Conservation (phyloP, 2,113 vertebrate species). For the Acrocephalus arundinaceus region DNA sequence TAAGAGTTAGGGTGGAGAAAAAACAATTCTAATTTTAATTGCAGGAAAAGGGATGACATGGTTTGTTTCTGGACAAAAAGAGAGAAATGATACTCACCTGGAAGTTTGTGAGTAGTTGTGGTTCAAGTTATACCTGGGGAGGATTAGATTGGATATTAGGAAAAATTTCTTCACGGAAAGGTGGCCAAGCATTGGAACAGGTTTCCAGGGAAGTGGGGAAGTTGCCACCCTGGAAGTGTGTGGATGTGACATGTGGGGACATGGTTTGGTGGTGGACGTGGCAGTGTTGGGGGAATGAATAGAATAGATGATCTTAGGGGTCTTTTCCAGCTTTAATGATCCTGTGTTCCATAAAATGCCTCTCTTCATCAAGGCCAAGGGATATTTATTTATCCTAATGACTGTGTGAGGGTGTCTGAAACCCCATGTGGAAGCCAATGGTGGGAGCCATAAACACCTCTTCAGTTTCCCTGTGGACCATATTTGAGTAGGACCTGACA, state of each 20-base stretch:
- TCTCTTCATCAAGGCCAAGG: background rate
- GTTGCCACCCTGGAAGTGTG: accelerated
- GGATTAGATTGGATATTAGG: background rate
- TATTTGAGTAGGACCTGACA: background rate
- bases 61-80: background rate
- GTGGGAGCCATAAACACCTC: background rate
- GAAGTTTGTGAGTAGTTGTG: background rate
- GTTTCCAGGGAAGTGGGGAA: background rate
- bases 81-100: background rate
- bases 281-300: background rate
- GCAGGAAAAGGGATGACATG: background rate
- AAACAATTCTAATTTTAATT: background rate
- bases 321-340: background rate
- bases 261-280: background rate
- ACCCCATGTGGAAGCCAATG: background rate
- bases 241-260: background rate
- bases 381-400: background rate
- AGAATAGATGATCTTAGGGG: background rate
- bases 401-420: background rate
- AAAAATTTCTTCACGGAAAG: background rate
- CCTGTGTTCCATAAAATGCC: background rate
- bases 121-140: background rate
- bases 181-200: background rate
- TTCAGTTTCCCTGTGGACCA: background rate
- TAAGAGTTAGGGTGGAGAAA: background rate